Evolutionary conservation across 1,140 invertebrate species (phyloP), one percentile per base, ranked within the genome.

Genomic region (Halictus rubicundus): DNA sequence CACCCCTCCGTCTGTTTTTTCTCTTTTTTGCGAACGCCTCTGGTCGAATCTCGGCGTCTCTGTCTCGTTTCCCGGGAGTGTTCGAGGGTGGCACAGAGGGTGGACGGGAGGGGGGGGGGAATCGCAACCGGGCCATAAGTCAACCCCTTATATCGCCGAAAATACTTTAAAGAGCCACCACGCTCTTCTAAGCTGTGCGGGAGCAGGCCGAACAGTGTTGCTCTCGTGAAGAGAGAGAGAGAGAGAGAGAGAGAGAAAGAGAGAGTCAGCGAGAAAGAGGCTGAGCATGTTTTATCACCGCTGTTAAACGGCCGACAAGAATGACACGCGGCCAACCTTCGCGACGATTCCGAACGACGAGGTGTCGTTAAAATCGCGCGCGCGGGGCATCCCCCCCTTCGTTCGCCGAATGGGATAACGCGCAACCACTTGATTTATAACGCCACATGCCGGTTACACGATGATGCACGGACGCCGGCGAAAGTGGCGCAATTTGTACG

Each of bases 111-210:
- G 46, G 88, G 16, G 2, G 4, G 84, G 57, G 88, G 49, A 52
- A 52, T 90, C 87, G 86, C 87, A 46, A 21, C 49, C 87, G 87
- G 89, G 88, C 86, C 91, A 92, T 93, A 93, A 92, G 92, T 93
- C 92, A 93, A 87, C 60, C 73, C 89, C 88, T 89, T 91, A 88
- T 93, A 92, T 92, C 91, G 88, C 90, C 91, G 87, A 92, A 92
- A 93, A 93, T 93, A 92, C 89, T 92, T 92, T 93, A 93, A 92
- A 93, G 89, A 91, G 89, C 87, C 90, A 90, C 90, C 90, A 90
- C 90, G 82, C 87, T 74, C 82, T 72, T 77, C 73, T 63, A 54
- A 75, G 63, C 71, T 39, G 21, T 54, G 46, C 37, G 16, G 42
- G 25, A 12, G 42, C 32, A 49, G 63, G 59, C 25, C 19, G 19